Base-by-base conservation (phyloP, 1,140 invertebrate species). In the Kradibia gibbosae region DNA sequence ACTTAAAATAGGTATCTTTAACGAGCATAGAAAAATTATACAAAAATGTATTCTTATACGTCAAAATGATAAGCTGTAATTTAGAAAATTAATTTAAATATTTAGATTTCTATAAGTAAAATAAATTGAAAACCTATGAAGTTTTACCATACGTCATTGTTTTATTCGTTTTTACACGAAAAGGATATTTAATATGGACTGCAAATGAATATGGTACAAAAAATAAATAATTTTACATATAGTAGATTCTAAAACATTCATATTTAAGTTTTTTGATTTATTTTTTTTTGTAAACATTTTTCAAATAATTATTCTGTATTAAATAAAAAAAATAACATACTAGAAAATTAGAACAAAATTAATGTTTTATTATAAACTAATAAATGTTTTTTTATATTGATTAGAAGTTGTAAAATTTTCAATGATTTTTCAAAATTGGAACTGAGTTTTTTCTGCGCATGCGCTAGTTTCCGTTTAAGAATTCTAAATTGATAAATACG, bases 221-320 rank as follows among this genome's bases (percentile, higher is more conserved):
- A n/a, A n/a, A n/a, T n/a, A n/a, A n/a, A n/a, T n/a, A n/a, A n/a
- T n/a, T n/a, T n/a, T n/a, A n/a, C n/a, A n/a, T n/a, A n/a, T n/a
- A n/a, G n/a, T n/a, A n/a, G n/a, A n/a, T n/a, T n/a, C n/a, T n/a
- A n/a, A n/a, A n/a, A n/a, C n/a, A n/a, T n/a, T n/a, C n/a, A n/a
- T n/a, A n/a, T n/a, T n/a, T n/a, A n/a, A n/a, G n/a, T n/a, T n/a
- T n/a, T n/a, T n/a, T n/a, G n/a, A n/a, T n/a, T n/a, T n/a, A n/a
- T n/a, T n/a, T n/a, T n/a, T n/a, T n/a, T n/a, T n/a, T n/a, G n/a
- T n/a, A n/a, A n/a, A n/a, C n/a, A n/a, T n/a, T n/a, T n/a, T n/a
- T n/a, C 25, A 79, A 25, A 78, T 42, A 36, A 71, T 71, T 50
- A 53, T n/a, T 53, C 28, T 71, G 42, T 53, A 71, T 78, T 55